A percentile compares a stretch with the other conserved stretches of the same genome.
These are phyloP conservation scores for Columba livia DNA, from an alignment of 2,113 vertebrate genomes.

Conservation along the genomic window DNA sequence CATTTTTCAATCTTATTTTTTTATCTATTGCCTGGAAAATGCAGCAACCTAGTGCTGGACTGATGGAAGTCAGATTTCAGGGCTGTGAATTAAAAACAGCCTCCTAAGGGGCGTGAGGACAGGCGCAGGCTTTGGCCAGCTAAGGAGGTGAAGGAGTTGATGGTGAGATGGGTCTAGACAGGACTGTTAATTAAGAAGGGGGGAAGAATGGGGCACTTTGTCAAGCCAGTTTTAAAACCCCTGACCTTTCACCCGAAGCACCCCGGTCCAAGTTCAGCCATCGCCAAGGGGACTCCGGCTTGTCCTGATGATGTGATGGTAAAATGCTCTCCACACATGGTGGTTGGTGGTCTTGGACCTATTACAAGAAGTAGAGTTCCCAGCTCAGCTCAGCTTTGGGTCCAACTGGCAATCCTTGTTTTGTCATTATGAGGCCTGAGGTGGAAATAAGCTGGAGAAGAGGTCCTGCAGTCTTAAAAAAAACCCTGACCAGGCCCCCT, in stretches of 20 bases:
- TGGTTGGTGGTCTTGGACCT: slow-evolving; percentile 45
- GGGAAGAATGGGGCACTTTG: not conserved
- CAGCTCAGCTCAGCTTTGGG: slow-evolving; percentile 4
- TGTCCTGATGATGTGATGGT: slow-evolving; percentile 51
- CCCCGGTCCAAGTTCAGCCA: not conserved
- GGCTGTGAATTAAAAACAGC: slow-evolving; percentile 12
- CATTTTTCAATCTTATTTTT: slow-evolving; percentile 24
- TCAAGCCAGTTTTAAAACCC: not conserved
- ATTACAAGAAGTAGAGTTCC: slow-evolving; percentile 36
- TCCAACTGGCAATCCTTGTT: slow-evolving; percentile 37
- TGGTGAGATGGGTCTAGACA: not conserved
- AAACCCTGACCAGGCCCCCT: not conserved
- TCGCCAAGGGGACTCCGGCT: not conserved
- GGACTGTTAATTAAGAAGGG: not conserved
- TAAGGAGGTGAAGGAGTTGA: not conserved
- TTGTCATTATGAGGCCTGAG: not conserved
- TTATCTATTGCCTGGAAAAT: slow-evolving; percentile 39
- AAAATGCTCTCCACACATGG: not conserved
- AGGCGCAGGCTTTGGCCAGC: slow-evolving; percentile 21
- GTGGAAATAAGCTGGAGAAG: not conserved
- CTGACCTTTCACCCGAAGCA: slow-evolving; percentile 22
- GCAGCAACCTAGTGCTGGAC: not conserved
- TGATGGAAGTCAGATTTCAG: not conserved
- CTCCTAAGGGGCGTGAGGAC: not conserved
- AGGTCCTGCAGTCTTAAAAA: not conserved